Base-by-base conservation (phyloP, 2,888 invertebrate genomes). In the Lepidochitona cinerea region DNA sequence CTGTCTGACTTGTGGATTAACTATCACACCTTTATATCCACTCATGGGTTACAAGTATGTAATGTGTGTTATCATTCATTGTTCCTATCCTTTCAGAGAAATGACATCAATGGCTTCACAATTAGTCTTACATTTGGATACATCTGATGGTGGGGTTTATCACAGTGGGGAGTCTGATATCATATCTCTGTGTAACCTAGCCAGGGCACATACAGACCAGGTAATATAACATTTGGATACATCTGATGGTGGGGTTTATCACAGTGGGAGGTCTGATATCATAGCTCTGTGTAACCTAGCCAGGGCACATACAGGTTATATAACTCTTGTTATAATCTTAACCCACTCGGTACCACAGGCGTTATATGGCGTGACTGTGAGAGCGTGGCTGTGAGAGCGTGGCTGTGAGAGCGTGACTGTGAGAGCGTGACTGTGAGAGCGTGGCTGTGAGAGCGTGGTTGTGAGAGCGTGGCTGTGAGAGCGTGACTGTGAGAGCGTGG, bases 21-120 rank as follows among this genome's bases (percentile, higher is more conserved):
- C n/a, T n/a, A n/a, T n/a, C n/a, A n/a, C n/a, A n/a, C n/a, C n/a
- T n/a, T n/a, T n/a, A n/a, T n/a, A n/a, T n/a, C n/a, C n/a, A n/a
- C n/a, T n/a, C n/a, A n/a, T n/a, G n/a, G n/a, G n/a, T n/a, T n/a
- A n/a, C n/a, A n/a, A n/a, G n/a, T n/a, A n/a, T n/a, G n/a, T n/a
- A n/a, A n/a, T n/a, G n/a, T n/a, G n/a, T n/a, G n/a, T n/a, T n/a
- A 64, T 18, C 32, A 59, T 29, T 1, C 18, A 59, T 9, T 59
- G 18, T 59, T 59, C 32, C 23, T 59, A 2, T 41, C 9, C 18
- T 59, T 59, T 4, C 32, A 90, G 90, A 0, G 95, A 96, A 89
- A 94, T 96, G 93, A 94, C 95, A 0, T 94, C 95, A 0, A 92
- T 97, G 41, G 94, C 94, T 89, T 94, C 95, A 68, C 96, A 97